Evolutionary conservation across 2,797 vertebrate genomes (phyloP).

Genomic region (Pterois miles): DNA sequence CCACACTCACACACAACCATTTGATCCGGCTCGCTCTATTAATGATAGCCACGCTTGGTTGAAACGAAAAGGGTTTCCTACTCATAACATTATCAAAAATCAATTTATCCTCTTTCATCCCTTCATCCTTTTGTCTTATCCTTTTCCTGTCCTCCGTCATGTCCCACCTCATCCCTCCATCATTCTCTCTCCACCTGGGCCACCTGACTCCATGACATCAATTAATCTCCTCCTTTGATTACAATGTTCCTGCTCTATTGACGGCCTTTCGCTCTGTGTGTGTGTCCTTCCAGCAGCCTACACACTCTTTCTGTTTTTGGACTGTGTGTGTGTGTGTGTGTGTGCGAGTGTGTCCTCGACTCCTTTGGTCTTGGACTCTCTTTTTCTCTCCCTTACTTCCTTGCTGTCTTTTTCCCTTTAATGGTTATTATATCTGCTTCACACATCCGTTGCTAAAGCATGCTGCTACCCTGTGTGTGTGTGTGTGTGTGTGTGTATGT

Average conservation of each 20-base stretch:
- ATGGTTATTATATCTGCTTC: neutral
- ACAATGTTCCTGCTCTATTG: conserved; percentile 16
- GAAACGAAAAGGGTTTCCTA: conserved; percentile 57
- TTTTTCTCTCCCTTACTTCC: neutral
- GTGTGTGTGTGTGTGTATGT: neutral
- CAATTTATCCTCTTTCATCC: conserved; percentile 46
- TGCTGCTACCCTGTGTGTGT: neutral
- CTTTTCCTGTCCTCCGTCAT: conserved; percentile 13
- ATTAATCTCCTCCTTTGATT: conserved; percentile 60
- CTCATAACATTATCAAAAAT: conserved; percentile 62
- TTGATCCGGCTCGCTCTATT: conserved; percentile 36
- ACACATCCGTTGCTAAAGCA: neutral
- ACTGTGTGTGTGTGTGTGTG: neutral
- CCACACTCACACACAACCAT: conserved; percentile 10
- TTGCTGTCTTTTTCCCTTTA: neutral
- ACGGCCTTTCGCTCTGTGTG: conserved; percentile 22
- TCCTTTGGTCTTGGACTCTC: neutral
- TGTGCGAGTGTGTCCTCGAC: neutral
- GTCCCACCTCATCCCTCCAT: conserved; percentile 38
- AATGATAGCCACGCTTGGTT: conserved; percentile 46
- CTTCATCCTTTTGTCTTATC: conserved; percentile 27
- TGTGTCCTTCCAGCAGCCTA: too few relatives aligned
- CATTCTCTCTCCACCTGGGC: conserved; percentile 23
- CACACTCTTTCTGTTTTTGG: too few relatives aligned
- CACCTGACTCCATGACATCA: conserved; percentile 51